Evolutionary conservation across 2,888 invertebrate species (phyloP).

Genomic region (Gnatocerus cornutus): DNA sequence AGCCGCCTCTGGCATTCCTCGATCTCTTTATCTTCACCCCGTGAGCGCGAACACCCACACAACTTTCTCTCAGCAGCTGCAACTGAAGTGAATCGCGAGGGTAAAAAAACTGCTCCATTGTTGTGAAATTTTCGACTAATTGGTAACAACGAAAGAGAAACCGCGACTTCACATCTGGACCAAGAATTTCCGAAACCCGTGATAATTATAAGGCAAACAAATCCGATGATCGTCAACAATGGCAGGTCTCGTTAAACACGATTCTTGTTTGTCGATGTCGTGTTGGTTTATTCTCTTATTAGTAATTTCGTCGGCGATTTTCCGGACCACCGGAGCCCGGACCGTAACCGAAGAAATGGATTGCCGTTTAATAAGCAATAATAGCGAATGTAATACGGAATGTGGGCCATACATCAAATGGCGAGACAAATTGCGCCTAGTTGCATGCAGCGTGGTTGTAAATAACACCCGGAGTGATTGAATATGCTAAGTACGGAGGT

Average conservation of each 20-base stretch:
- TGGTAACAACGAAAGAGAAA: slow-evolving; percentile 24
- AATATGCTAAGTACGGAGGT: slow-evolving; percentile 39
- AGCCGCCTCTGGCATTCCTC: slow-evolving; percentile 19
- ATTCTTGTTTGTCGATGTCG: slow-evolving; percentile 38
- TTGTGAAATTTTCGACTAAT: slow-evolving; percentile 46
- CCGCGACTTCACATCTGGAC: slow-evolving; percentile 19
- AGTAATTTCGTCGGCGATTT: slow-evolving; percentile 13
- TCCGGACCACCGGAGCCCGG: slow-evolving; percentile 43
- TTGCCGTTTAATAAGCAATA: slow-evolving; percentile 46
- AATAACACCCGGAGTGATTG: slow-evolving; percentile 45
- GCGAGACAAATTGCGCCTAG: slow-evolving; percentile 45
- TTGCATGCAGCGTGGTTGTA: slow-evolving; percentile 45
- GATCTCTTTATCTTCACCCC: slow-evolving; percentile 44
- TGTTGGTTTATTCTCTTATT: slow-evolving; percentile 53
- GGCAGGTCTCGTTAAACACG: slow-evolving; percentile 49
- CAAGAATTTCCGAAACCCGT: slow-evolving; percentile 50
- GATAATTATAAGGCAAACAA: slow-evolving; percentile 51
- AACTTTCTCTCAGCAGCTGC: slow-evolving; percentile 60
- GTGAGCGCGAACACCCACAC: slow-evolving; percentile 51
- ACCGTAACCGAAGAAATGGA: slow-evolving; percentile 48
- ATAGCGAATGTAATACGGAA: slow-evolving; percentile 35
- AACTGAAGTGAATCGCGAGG: slow-evolving; percentile 34
- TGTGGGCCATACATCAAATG: slow-evolving; percentile 43
- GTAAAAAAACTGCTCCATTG: slow-evolving; percentile 21
- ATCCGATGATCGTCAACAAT: slow-evolving; percentile 48